Evolutionary conservation across 2,797 vertebrate genomes (phyloP).

Genomic region (Ciconia nigra): DNA sequence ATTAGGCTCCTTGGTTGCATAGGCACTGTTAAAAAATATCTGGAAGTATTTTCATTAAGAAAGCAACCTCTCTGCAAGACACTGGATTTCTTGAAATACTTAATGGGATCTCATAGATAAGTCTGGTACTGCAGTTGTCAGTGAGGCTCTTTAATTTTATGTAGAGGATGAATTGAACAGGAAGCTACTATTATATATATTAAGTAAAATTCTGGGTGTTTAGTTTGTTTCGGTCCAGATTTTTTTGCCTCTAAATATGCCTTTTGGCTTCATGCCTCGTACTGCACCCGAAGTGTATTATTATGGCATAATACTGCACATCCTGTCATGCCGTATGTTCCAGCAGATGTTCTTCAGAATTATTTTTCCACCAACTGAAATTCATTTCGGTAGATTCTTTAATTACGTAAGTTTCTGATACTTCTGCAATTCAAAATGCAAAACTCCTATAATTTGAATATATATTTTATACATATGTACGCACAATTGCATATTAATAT

Average conservation of each 20-base stretch:
- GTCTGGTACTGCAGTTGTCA: background rate
- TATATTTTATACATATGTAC: background rate
- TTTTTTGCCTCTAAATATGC: background rate
- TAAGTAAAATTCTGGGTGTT: background rate
- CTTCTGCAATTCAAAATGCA: background rate
- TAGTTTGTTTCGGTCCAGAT: background rate
- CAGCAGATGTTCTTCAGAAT: slow-evolving; percentile 34
- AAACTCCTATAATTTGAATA: background rate
- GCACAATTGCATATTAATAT: background rate
- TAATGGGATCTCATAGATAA: background rate
- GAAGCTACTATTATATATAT: background rate
- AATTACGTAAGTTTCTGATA: background rate
- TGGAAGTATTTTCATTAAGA: background rate
- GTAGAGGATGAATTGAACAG: background rate
- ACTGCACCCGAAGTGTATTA: slow-evolving; percentile 7
- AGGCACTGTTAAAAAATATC: background rate
- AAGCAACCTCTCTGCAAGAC: background rate
- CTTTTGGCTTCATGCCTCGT: background rate
- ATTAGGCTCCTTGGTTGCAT: background rate
- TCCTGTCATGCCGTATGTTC: background rate
- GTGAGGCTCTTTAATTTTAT: background rate
- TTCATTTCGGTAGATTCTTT: background rate
- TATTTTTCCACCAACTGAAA: background rate
- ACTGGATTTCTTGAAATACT: background rate
- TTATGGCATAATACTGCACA: background rate